These are phyloP conservation scores for Calephelis nemesis DNA, from an alignment of 1,140 invertebrate genomes.

Conservation along the genomic window DNA sequence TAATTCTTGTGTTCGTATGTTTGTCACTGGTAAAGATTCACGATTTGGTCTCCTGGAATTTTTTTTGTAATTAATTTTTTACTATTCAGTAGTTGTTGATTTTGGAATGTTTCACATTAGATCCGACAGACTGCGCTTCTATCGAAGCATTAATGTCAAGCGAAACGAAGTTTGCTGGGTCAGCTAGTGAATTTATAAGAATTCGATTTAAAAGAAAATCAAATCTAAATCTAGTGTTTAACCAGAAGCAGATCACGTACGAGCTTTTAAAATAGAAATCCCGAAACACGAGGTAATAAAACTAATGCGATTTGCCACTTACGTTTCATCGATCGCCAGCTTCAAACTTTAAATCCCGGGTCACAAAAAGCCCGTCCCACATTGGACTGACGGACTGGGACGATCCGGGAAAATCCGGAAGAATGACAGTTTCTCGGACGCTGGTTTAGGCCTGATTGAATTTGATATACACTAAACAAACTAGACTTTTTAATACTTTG, in stretches of 20 bases:
- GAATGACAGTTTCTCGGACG: constrained; percentile 23
- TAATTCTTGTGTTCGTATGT: too few relatives aligned
- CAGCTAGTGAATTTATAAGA: too few relatives aligned
- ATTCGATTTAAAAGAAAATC: background rate
- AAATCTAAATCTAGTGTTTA: background rate
- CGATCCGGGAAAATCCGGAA: constrained; percentile 22
- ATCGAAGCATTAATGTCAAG: too few relatives aligned
- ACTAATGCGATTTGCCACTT: constrained; percentile 19
- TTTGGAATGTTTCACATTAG: too few relatives aligned
- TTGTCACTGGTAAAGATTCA: too few relatives aligned
- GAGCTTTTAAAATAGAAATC: constrained; percentile 14
- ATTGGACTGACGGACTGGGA: constrained; percentile 22
- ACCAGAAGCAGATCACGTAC: constrained; percentile 12
- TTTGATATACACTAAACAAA: constrained; percentile 45
- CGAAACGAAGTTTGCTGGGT: too few relatives aligned
- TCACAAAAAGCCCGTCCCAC: constrained; percentile 21
- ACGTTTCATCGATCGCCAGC: constrained; percentile 15
- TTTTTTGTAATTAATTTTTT: too few relatives aligned
- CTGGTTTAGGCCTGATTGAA: constrained; percentile 29
- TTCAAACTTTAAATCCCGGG: constrained; percentile 16
- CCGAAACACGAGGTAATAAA: constrained; percentile 13
- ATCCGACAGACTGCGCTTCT: too few relatives aligned
- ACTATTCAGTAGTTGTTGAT: too few relatives aligned
- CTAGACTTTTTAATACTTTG: constrained; percentile 58
- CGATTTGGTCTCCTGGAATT: too few relatives aligned